These are phyloP conservation scores for Podarcis muralis DNA, from an alignment of 2,113 vertebrate genomes.

Conservation along the genomic window DNA sequence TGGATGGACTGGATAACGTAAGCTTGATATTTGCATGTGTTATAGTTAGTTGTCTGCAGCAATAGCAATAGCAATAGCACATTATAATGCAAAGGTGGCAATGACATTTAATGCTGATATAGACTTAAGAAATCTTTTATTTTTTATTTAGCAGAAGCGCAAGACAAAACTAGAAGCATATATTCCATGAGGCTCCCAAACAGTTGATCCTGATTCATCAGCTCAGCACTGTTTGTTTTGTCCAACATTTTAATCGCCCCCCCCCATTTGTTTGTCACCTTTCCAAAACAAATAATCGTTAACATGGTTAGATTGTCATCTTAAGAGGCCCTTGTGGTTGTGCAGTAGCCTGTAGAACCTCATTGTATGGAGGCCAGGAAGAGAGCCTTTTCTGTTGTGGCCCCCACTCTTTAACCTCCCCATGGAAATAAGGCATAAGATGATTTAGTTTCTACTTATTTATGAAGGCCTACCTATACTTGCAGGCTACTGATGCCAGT, in stretches of 20 bases:
- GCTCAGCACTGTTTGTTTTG: background rate
- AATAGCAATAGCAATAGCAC: conserved; percentile 20
- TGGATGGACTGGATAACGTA: conserved; percentile 77
- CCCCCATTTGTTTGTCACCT: background rate
- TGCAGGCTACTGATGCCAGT: too few species aligned
- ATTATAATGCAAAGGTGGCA: background rate
- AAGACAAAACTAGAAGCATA: background rate
- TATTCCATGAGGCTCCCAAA: background rate
- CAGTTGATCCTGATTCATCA: background rate
- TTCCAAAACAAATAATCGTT: background rate
- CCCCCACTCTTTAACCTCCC: too few species aligned
- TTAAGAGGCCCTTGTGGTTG: too few species aligned
- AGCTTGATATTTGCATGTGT: conserved; percentile 48
- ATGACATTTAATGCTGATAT: background rate
- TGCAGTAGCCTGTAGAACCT: too few species aligned
- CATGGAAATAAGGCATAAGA: too few species aligned
- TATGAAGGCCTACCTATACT: too few species aligned
- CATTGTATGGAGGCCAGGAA: too few species aligned
- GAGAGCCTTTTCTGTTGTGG: too few species aligned
- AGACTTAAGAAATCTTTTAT: background rate
- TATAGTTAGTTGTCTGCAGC: conserved; percentile 2
- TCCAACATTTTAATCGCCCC: background rate
- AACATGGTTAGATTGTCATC: too few species aligned
- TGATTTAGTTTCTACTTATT: too few species aligned
- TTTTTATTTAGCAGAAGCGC: background rate